These are phyloP conservation scores for Brotula barbata DNA, from an alignment of 2,797 vertebrate species.

Conservation along the genomic window DNA sequence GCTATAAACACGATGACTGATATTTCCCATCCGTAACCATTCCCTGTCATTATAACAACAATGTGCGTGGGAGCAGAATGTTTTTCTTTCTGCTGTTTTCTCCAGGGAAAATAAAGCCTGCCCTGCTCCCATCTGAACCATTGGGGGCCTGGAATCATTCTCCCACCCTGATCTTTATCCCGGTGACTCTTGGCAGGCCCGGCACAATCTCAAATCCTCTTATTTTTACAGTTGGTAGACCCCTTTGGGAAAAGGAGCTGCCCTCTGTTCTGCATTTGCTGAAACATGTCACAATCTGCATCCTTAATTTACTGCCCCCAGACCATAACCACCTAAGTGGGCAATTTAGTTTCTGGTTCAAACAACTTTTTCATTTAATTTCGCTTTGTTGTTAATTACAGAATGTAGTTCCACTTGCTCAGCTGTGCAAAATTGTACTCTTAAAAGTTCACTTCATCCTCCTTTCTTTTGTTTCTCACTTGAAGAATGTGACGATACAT, in stretches of 20 bases:
- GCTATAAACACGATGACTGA: conserved; percentile 47
- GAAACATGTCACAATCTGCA: conserved; percentile 32
- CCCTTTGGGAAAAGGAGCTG: conserved; percentile 43
- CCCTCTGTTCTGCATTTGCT: conserved; percentile 20
- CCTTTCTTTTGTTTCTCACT: conserved; percentile 16
- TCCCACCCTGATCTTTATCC: conserved; percentile 76
- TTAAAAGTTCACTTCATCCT: background rate
- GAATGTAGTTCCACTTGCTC: background rate
- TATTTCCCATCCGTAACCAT: conserved; percentile 45
- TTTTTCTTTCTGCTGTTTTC: conserved; percentile 60
- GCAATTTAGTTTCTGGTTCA: conserved; percentile 38
- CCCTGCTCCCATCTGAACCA: conserved; percentile 42
- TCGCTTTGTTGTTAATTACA: background rate
- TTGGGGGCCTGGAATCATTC: conserved; percentile 29
- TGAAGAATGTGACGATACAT: background rate
- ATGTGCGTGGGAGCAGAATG: conserved; percentile 55
- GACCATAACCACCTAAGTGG: conserved; percentile 62
- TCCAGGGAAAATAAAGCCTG: conserved; percentile 40
- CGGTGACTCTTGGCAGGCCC: conserved; percentile 52
- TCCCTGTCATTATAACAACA: conserved; percentile 56
- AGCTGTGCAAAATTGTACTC: background rate
- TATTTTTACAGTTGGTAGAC: too few relatives aligned
- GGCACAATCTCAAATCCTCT: conserved; percentile 16
- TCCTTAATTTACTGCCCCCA: conserved; percentile 48
- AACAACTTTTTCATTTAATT: conserved; percentile 35